These are phyloP conservation scores for Drosophila sp. DNA, from an alignment of 1,140 invertebrate genomes.

Conservation along the genomic window DNA sequence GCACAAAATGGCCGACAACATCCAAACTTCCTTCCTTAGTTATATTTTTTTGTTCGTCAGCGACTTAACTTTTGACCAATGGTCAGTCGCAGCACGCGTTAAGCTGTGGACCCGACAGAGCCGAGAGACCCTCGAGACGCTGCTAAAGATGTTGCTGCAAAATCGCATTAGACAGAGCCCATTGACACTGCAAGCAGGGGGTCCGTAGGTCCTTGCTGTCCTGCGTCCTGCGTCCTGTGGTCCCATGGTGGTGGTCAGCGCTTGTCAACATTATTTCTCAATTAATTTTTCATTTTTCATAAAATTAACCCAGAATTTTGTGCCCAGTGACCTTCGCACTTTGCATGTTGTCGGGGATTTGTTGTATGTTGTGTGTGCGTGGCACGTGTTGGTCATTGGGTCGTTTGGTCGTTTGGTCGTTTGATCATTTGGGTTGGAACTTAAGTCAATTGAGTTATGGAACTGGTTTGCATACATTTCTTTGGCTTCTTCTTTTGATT, in stretches of 20 bases:
- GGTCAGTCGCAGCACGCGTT: constrained; percentile 65
- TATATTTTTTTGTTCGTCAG: background rate
- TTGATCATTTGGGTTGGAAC: constrained; percentile 6
- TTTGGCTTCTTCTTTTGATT: constrained; percentile 29
- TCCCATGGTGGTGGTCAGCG: constrained; percentile 64
- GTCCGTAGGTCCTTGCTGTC: constrained; percentile 36
- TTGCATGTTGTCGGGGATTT: constrained; percentile 38
- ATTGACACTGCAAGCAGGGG: constrained; percentile 78
- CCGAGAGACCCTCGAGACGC: constrained; percentile 8
- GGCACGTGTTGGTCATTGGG: constrained; percentile 61
- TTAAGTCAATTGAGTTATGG: constrained; percentile 19
- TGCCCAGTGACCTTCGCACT: constrained; percentile 77
- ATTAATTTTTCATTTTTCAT: constrained; percentile 84
- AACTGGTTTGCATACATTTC: constrained; percentile 26
- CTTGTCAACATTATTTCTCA: constrained; percentile 84
- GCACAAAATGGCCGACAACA: constrained; percentile 68
- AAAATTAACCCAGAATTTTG: constrained; percentile 80
- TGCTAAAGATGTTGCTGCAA: constrained; percentile 46
- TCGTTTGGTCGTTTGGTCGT: constrained; percentile 18
- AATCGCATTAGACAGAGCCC: constrained; percentile 68
- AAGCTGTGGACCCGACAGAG: background rate
- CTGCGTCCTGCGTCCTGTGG: background rate
- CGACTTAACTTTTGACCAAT: constrained; percentile 82
- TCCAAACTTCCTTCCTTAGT: constrained; percentile 10
- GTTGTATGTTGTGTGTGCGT: constrained; percentile 27